phyloP scores from a whole-genome alignment of 2,113 vertebrate genomes.

The Lycocorax pyrrhopterus region DNA sequence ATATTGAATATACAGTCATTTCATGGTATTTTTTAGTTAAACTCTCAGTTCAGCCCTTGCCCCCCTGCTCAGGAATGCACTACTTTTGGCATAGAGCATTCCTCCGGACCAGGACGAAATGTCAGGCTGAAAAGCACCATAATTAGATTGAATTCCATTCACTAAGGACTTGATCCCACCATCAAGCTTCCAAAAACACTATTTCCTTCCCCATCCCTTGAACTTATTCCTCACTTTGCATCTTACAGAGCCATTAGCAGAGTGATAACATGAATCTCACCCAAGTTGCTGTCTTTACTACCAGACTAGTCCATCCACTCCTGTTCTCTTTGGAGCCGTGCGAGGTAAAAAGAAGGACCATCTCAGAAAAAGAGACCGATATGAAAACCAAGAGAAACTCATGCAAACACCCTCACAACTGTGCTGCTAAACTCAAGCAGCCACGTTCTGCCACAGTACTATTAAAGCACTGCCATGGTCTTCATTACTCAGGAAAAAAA shows the following conservation, averaged over 20 bases:
- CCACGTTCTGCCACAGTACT: not conserved
- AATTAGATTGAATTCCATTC: not conserved
- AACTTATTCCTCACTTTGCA: not conserved
- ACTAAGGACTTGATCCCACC: not conserved
- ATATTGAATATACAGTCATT: not conserved
- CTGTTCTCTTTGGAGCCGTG: not conserved
- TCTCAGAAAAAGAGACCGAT: accelerated
- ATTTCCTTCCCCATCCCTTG: not conserved
- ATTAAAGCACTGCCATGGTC: no score
- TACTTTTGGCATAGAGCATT: not conserved
- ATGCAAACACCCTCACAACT: not conserved
- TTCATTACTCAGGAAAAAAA: not conserved
- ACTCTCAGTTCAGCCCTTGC: not conserved
- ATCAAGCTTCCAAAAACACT: not conserved
- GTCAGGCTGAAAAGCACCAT: not conserved
- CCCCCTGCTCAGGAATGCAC: not conserved
- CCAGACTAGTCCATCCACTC: not conserved
- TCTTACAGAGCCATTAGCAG: not conserved
- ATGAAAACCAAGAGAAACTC: not conserved
- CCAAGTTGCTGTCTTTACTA: not conserved
- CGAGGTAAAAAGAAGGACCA: not conserved
- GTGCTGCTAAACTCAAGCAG: not conserved
- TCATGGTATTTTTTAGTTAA: not conserved
- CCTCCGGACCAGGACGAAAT: not conserved
- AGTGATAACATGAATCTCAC: not conserved